Evolutionary conservation across 2,113 vertebrate species (phyloP), one percentile per base, ranked within the genome.

Genomic region (Colius striatus): DNA sequence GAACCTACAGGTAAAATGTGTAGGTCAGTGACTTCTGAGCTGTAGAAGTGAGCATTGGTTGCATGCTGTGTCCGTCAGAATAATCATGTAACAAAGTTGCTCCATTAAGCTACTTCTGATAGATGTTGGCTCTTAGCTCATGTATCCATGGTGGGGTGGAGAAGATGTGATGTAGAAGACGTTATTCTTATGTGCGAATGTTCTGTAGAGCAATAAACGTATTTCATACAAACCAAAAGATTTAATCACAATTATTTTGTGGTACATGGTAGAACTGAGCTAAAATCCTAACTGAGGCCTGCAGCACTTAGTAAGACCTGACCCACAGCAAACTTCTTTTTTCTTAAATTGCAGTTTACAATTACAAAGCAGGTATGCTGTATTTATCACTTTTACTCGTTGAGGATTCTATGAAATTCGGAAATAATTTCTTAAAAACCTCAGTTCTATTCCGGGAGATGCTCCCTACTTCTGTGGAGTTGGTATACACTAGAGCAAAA

Each of bases 71-170:
- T 58, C 48, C 1, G 0, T 23, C 21, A 26, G 11, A 82, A 18
- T 67, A 63, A 29, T 81, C n/a, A 7, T 4, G 15, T 38, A 13
- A 41, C 23, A 5, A 26, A 58, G 55, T 26, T 72, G 43, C 32
- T 47, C 47, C 3, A 0, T 26, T 70, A 65, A 18, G 25, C 17
- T 62, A n/a, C 53, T n/a, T 67, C 54, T 0, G 0, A 0, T 45
- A 66, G 68, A 21, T 70, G 67, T 29, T 70, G 29, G 22, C 63
- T 41, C 26, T 61, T 70, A 63, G 65, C 20, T 90, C 50, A 29
- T 22, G 32, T 68, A 50, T 65, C 30, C 13, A 0, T 23, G 50
- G 41, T 10, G 41, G 18, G 2, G 11, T 50, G 21, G 72, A 79
- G 58, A 72, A 72, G 57, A 10, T 82, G 19, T 32, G 61, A 43